phyloP scores from a whole-genome alignment of 2,113 vertebrate species.

The Struthio camelus region DNA sequence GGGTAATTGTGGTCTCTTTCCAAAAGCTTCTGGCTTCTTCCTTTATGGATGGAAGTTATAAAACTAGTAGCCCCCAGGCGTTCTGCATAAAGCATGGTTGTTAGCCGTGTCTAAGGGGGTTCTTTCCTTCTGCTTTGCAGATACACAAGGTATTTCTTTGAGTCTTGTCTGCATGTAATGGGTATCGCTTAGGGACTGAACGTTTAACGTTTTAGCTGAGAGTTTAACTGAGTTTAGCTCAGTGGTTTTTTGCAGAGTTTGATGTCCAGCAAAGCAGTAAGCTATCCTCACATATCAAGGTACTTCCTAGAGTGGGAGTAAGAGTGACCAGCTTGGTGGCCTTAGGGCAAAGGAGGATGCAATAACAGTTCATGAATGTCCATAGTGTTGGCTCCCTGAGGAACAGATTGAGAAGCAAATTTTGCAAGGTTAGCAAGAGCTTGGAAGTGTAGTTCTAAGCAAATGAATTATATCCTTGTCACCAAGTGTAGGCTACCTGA shows the following conservation, averaged over 20 bases:
- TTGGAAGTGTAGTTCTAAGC: background rate
- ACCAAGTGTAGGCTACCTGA: background rate
- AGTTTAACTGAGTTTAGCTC: background rate
- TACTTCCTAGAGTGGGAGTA: background rate
- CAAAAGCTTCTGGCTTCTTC: constrained; percentile 21
- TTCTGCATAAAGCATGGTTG: constrained; percentile 29
- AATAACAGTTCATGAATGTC: background rate
- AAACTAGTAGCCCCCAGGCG: constrained; percentile 16
- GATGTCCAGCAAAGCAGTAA: background rate
- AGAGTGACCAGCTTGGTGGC: background rate
- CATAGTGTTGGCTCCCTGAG: background rate
- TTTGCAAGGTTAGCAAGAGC: background rate
- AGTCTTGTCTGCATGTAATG: background rate
- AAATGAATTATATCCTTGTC: background rate
- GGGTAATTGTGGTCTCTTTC: constrained; percentile 28
- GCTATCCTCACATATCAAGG: background rate
- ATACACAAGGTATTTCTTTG: background rate
- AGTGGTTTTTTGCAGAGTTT: background rate
- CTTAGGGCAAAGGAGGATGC: background rate
- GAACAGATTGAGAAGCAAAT: background rate
- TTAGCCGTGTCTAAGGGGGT: background rate
- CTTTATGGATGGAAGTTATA: constrained; percentile 18
- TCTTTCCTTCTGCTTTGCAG: constrained; percentile 3
- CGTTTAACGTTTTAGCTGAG: background rate
- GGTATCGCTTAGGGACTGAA: background rate